These are phyloP conservation scores for Bufo gargarizans DNA, from an alignment of 2,113 vertebrate genomes.

Conservation along the genomic window DNA sequence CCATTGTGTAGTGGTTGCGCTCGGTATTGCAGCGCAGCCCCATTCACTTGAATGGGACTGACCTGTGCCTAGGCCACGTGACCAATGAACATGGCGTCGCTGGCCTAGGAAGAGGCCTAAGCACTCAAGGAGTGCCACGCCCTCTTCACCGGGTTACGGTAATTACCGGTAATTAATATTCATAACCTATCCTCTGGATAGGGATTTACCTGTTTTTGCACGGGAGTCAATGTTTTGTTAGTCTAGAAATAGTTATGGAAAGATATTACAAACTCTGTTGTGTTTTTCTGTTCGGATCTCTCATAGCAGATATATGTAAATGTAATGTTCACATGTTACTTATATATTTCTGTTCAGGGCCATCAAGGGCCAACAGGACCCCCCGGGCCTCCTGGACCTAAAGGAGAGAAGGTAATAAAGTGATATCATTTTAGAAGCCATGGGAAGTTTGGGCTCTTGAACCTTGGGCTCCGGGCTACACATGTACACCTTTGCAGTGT, in stretches of 20 bases:
- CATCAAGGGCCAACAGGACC: slow-evolving; percentile 83
- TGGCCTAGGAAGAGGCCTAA: too few relatives aligned
- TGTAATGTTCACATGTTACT: not conserved
- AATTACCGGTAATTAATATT: too few relatives aligned
- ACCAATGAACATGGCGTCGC: too few relatives aligned
- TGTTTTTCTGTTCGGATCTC: not conserved
- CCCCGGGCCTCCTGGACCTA: slow-evolving; percentile 84
- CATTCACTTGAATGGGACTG: too few relatives aligned
- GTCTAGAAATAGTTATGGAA: not conserved
- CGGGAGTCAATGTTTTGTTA: not conserved
- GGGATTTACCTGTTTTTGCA: too few relatives aligned
- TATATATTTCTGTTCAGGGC: slow-evolving; percentile 75
- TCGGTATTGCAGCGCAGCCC: too few relatives aligned
- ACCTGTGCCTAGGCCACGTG: too few relatives aligned
- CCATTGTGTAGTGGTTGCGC: too few relatives aligned
- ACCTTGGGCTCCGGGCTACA: not conserved
- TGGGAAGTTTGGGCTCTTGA: not conserved
- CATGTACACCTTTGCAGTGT: not conserved
- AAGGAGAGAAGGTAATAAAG: slow-evolving; percentile 91
- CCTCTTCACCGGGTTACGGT: too few relatives aligned
- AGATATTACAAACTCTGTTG: not conserved
- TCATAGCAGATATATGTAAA: not conserved
- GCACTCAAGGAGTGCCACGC: too few relatives aligned
- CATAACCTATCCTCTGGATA: too few relatives aligned
- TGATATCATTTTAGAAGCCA: not conserved